These are phyloP conservation scores for Platysternon megacephalum DNA, from an alignment of 2,113 vertebrate species.

Conservation along the genomic window DNA sequence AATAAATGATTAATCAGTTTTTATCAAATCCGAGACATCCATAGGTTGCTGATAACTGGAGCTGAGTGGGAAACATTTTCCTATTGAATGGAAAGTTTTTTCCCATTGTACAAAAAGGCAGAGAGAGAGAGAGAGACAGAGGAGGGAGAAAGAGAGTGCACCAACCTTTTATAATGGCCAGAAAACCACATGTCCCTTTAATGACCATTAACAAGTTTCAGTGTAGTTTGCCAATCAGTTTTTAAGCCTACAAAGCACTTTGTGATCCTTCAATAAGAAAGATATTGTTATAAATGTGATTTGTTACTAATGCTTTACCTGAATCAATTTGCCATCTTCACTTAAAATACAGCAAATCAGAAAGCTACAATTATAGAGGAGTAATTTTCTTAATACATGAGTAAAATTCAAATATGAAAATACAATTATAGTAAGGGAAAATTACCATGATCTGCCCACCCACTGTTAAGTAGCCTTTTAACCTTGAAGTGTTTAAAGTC, in stretches of 20 bases:
- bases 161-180: background rate
- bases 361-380: conserved; percentile 9
- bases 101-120: background rate
- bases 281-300: background rate
- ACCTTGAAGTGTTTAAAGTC: conserved; percentile 60
- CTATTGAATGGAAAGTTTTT: background rate
- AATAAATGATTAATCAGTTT: conserved; percentile 22
- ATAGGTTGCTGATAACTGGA: background rate
- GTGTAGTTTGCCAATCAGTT: background rate
- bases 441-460: conserved; percentile 63
- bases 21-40: background rate
- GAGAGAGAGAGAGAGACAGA: background rate
- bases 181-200: accelerated
- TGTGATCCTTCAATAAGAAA: background rate
- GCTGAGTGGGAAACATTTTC: background rate
- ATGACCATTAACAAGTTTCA: background rate
- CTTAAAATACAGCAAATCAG: conserved; percentile 12
- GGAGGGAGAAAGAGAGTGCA: background rate
- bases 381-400: conserved; percentile 20
- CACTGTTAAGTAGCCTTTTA: conserved; percentile 49
- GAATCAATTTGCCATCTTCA: conserved; percentile 18
- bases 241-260: background rate
- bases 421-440: background rate
- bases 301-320: background rate
- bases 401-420: conserved; percentile 43